Base-by-base conservation (phyloP, 2,797 vertebrate genomes). In the Hyperoplus lanceolatus region DNA sequence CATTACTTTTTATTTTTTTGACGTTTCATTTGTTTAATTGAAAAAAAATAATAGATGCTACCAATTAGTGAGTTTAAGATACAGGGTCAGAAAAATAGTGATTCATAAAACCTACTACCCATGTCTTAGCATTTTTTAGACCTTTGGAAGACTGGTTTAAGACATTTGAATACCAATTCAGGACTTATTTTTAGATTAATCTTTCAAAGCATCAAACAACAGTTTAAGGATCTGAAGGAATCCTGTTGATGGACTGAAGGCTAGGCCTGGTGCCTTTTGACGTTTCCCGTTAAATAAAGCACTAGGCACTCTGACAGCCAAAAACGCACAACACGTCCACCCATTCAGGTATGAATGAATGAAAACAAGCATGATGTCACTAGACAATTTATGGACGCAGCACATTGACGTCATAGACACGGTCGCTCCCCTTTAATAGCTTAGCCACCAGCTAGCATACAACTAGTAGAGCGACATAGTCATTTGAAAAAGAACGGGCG, bases 341-440 rank as follows among this genome's bases (percentile, higher is more conserved):
- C 10, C 41, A 6, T 45, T 64, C 50, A 59, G 15, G 46, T 61
- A 70, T 69, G 79, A 90, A 89, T 84, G 82, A 81, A 86, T 83
- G 87, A 92, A 92, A 90, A 85, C 89, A 87, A 86, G 77, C 80
- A 87, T 92, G 90, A 93, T 86, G 89, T 94, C 93, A 93, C 90
- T 79, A n/a, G 56, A 81, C 91, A 86, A 91, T 89, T 90, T 92
- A 90, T 90, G 91, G 94, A 92, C 93, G 94, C 94, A 92, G 93
- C 79, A 85, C 92, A 93, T 90, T 93, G 90, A 94, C 94, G 93
- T 95, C 94, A 95, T 58, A 80, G 68, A 78, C 87, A 87, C 84
- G 82, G 91, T 93, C 92, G 89, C 90, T 93, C 90, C 92, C 91
- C 90, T 91, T 92, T 90, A 89, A 85, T 89, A 89, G 90, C 85